Evolutionary conservation across 1,140 invertebrate genomes (phyloP).

Genomic region (Drosophila littoralis): DNA sequence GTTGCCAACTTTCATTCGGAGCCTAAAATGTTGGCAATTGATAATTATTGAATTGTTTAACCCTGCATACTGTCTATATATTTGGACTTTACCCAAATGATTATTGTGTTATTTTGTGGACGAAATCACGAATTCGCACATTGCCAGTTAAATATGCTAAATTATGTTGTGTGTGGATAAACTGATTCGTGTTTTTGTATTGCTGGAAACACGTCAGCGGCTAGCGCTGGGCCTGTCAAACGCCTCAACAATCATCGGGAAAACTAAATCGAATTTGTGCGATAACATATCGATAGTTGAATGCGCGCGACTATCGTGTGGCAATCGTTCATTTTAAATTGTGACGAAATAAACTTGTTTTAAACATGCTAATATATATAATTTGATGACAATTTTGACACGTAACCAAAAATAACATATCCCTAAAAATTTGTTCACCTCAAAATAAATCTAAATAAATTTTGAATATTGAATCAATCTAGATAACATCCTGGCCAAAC

Average conservation of each 20-base stretch:
- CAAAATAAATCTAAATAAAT: neutral
- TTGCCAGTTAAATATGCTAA: conserved; percentile 27
- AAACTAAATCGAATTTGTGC: conserved; percentile 8
- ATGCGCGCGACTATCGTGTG: neutral
- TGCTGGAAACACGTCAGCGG: conserved; percentile 57
- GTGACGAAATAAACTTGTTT: neutral
- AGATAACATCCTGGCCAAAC: too few species aligned
- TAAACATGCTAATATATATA: neutral
- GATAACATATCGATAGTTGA: conserved; percentile 2
- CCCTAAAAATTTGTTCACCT: neutral
- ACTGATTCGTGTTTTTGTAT: conserved; percentile 45
- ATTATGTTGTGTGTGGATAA: conserved; percentile 39
- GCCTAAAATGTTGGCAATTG: conserved; percentile 13
- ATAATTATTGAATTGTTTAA: conserved; percentile 24
- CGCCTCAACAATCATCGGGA: neutral
- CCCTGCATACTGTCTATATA: neutral
- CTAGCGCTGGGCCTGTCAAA: conserved; percentile 14
- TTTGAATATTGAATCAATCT: too few species aligned
- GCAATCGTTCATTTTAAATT: neutral
- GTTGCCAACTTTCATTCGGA: conserved; percentile 33
- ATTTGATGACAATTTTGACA: too few species aligned
- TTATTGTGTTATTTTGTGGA: conserved; percentile 20
- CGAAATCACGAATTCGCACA: conserved; percentile 20
- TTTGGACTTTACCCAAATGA: neutral
- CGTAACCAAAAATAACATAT: neutral